Percentiles rank a stretch among this genome's conserved stretches.
These are phyloP conservation scores for Xiphophorus couchianus DNA, from an alignment of 2,113 vertebrate genomes.

Conservation along the genomic window DNA sequence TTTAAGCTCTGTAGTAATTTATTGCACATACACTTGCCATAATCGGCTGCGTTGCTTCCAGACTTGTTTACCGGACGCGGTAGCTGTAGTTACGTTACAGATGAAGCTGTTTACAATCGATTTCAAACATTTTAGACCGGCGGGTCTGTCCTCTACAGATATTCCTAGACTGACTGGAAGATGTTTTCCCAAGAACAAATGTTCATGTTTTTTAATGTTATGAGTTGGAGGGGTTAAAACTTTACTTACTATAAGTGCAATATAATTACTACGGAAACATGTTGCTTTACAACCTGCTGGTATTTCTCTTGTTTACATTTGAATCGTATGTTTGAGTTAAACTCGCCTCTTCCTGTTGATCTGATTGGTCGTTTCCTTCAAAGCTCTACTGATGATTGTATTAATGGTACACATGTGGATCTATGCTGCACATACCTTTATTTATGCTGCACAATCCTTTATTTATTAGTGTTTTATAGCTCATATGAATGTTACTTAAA, in stretches of 20 bases:
- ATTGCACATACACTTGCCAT: conserved; percentile 21
- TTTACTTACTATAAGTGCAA: conserved; percentile 69
- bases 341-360: conserved; percentile 20
- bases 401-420: conserved; percentile 34
- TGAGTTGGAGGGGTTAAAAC: conserved; percentile 11
- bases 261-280: conserved; percentile 56
- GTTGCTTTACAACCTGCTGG: conserved; percentile 39
- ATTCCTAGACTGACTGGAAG: conserved; percentile 9
- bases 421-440: conserved; percentile 22
- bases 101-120: conserved; percentile 51
- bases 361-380: conserved; percentile 11
- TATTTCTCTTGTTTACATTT: conserved; percentile 61
- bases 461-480: conserved; percentile 27
- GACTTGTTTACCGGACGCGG: conserved; percentile 37
- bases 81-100: conserved; percentile 8
- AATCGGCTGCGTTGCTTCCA: conserved; percentile 32
- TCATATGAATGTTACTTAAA: conserved; percentile 8
- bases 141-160: conserved; percentile 14
- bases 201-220: conserved; percentile 18
- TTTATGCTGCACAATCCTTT: conserved; percentile 33
- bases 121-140: not conserved
- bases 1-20: conserved; percentile 11
- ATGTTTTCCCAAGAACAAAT: conserved; percentile 27
- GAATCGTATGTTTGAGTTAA: conserved; percentile 25
- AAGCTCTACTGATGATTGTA: conserved; percentile 32